Evolutionary conservation across 64 coral and sea anemone species (phyloP).

Genomic region (Montipora capricornis): DNA sequence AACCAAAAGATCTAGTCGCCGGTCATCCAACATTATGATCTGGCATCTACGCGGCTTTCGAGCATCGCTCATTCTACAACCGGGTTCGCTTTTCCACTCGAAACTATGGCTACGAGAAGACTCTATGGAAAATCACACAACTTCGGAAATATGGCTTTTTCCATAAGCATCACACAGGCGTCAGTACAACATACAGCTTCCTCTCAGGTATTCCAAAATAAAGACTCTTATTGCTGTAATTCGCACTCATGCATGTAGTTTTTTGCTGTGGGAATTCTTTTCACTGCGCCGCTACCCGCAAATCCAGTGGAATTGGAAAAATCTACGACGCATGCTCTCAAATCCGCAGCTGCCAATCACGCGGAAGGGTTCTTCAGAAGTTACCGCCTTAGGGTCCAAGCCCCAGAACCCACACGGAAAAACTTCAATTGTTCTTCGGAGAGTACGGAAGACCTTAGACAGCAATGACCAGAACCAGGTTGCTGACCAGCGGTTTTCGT

Average conservation of each 20-base stretch:
- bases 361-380: not conserved
- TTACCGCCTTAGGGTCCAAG: not conserved
- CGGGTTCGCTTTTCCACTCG: constrained; percentile 15
- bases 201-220: constrained; percentile 10
- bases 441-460: no score
- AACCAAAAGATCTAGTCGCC: constrained; percentile 91
- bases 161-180: not conserved
- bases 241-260: constrained; percentile 20
- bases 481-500: no score
- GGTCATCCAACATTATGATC: constrained; percentile 93
- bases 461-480: no score
- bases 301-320: constrained; percentile 5
- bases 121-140: constrained; percentile 14
- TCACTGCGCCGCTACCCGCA: not conserved
- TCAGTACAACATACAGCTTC: not conserved
- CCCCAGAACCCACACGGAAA: not conserved
- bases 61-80: constrained; percentile 95
- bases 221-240: not conserved
- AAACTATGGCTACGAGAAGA: constrained; percentile 33
- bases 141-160: not conserved
- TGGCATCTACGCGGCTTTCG: constrained; percentile 96
- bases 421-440: not conserved
- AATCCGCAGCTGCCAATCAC: constrained; percentile 7
- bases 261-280: constrained; percentile 13
- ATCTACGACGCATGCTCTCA: constrained; percentile 4